Evolutionary conservation across 2,113 vertebrate species (phyloP).

Genomic region (Hydrochoerus hydrochaeris): DNA sequence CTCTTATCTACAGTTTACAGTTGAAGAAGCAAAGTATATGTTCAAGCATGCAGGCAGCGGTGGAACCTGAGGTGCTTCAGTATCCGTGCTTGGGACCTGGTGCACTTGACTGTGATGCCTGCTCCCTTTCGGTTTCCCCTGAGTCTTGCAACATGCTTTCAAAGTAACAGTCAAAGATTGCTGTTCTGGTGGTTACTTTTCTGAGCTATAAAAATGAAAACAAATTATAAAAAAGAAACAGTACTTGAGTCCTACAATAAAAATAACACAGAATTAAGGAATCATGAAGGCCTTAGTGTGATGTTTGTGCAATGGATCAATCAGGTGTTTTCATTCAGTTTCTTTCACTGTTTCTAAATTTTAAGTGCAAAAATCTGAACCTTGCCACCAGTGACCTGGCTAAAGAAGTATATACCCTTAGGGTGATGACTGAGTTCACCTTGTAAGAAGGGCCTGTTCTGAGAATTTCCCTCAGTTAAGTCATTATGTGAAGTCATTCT

Average conservation of each 20-base stretch:
- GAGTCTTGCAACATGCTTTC: background rate
- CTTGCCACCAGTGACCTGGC: background rate
- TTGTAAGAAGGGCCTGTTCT: background rate
- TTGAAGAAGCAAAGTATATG: background rate
- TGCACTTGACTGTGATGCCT: background rate
- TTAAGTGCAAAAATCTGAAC: background rate
- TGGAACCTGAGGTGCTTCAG: background rate
- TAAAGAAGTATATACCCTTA: background rate
- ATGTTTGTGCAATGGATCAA: background rate
- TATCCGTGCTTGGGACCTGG: background rate
- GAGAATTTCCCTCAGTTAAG: no score
- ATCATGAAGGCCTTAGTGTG: background rate
- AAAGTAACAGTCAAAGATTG: background rate
- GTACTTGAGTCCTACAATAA: background rate
- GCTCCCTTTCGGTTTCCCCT: background rate
- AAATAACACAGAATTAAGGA: constrained; percentile 9
- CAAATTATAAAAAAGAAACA: background rate
- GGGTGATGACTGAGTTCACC: background rate
- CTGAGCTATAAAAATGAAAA: constrained; percentile 23
- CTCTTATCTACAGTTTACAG: background rate
- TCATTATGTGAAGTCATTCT: no score
- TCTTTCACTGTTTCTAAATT: background rate
- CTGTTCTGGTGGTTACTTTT: background rate
- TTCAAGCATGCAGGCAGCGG: background rate
- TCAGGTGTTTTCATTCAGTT: background rate